Evolutionary conservation across 1,140 invertebrate species (phyloP), one percentile per base, ranked within the genome.

Genomic region (Drosophila insularis): DNA sequence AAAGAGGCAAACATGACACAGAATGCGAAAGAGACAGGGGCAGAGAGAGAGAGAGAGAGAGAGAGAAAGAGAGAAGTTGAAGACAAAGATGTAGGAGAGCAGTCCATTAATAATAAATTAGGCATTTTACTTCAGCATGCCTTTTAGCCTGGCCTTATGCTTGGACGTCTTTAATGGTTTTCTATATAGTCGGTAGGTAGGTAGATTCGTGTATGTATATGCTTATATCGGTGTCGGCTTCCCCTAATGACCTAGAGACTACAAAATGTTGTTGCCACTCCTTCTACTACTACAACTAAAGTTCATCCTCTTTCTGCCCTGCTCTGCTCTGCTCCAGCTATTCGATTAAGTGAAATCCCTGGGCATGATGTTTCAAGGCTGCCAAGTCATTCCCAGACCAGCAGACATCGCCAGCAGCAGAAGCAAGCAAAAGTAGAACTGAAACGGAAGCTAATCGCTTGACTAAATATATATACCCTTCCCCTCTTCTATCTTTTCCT

Each of bases 361-460:
- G 68, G 78, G 72, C 76, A 60, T 71, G 72, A 56, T 71, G 72
- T 56, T 46, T 65, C 65, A 63, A 66, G 63, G 78, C 78, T 78
- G 74, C 66, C 63, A 71, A 63, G 60, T 67, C 63, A 68, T 67
- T 13, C 78, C 43, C 43, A 50, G 19, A 50, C 43, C 74, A 81
- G 81, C 74, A 81, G 78, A 74, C 81, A 84, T 74, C 64, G 31
- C 8, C 58, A 31, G 54, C 8, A 32, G 23, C 23, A n/a, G 27
- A 14, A 56, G 58, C 27, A 60, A 78, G 68, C 58, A 74, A 67
- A 27, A 27, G 27, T 27, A 5, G 27, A 27, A 27, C 63, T 75
- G 74, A 81, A 72, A 75, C 79, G 79, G 68, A 78, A 86, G 82
- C 82, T 87, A 86, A 86, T 86, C 82, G 81, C 68, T 72, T 87